These are phyloP conservation scores for Cromileptes altivelis DNA, from an alignment of 2,113 vertebrate genomes.

Conservation along the genomic window DNA sequence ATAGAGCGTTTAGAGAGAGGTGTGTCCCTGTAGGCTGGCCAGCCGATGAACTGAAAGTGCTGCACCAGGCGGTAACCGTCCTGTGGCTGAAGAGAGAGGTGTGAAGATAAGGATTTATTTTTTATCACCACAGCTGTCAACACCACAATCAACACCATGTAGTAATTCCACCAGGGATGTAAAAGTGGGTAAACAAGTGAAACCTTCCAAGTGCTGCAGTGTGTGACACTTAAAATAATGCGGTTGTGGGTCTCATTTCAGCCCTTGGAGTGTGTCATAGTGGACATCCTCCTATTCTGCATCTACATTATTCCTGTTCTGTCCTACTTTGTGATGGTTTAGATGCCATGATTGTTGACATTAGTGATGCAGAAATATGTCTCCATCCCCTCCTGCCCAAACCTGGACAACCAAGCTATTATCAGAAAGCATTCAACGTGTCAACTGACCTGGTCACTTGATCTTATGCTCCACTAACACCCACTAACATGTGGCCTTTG, in stretches of 20 bases:
- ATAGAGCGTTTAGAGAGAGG: constrained; percentile 96
- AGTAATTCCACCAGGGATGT: background rate
- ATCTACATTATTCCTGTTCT: background rate
- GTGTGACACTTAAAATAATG: background rate
- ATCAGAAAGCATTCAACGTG: background rate
- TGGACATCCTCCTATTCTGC: background rate
- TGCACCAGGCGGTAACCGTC: constrained; percentile 97
- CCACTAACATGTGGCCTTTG: no score
- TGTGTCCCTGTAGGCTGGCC: constrained; percentile 96
- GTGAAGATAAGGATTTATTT: background rate
- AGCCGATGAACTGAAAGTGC: constrained; percentile 98
- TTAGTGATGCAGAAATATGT: background rate
- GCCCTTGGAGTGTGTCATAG: background rate
- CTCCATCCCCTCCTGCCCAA: background rate
- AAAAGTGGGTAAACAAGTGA: background rate
- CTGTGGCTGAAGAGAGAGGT: constrained; percentile 88
- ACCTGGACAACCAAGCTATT: background rate
- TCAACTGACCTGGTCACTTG: background rate
- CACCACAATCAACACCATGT: background rate
- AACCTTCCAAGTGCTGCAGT: background rate
- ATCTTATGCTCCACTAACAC: background rate
- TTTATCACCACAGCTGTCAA: background rate
- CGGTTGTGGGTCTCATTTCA: no score
- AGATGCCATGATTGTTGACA: no score
- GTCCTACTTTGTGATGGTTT: background rate